Evolutionary conservation across 2,888 invertebrate species (phyloP).

Genomic region (Bombylius discolor): DNA sequence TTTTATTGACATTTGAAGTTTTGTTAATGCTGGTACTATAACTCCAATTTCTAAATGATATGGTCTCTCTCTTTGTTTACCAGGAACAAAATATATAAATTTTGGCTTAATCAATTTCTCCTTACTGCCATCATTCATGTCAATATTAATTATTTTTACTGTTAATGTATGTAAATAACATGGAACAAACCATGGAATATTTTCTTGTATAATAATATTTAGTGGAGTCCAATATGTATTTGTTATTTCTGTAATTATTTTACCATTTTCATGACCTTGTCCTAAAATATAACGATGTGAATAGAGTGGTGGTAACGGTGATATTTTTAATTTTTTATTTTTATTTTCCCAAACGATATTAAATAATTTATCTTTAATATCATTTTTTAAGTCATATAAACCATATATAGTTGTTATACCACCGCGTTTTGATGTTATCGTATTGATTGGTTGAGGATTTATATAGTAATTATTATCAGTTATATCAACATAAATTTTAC

Average conservation of each 20-base stretch:
- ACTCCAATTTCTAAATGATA: slow-evolving; percentile 80
- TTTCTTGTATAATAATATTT: slow-evolving; percentile 72
- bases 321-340: slow-evolving; percentile 27
- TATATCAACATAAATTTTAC: slow-evolving; percentile 70
- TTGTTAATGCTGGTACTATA: slow-evolving; percentile 63
- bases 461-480: slow-evolving; percentile 52
- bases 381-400: slow-evolving; percentile 51
- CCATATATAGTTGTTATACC: slow-evolving; percentile 54
- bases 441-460: slow-evolving; percentile 46
- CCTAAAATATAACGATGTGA: slow-evolving; percentile 75
- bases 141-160: slow-evolving; percentile 42
- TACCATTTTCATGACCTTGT: slow-evolving; percentile 83
- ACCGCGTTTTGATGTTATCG: slow-evolving; percentile 50
- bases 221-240: slow-evolving; percentile 67
- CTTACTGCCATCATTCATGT: background rate
- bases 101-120: slow-evolving; percentile 36
- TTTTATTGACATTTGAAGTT: slow-evolving; percentile 69
- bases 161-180: slow-evolving; percentile 80
- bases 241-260: slow-evolving; percentile 70
- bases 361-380: slow-evolving; percentile 42
- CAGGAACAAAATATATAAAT: slow-evolving; percentile 53
- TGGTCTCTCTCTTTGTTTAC: slow-evolving; percentile 67
- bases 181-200: slow-evolving; percentile 82
- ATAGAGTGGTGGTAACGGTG: slow-evolving; percentile 52
- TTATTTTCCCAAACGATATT: slow-evolving; percentile 47